Conservation (phyloP, 2,797 vertebrate species). For the Cheirogaleus major region DNA sequence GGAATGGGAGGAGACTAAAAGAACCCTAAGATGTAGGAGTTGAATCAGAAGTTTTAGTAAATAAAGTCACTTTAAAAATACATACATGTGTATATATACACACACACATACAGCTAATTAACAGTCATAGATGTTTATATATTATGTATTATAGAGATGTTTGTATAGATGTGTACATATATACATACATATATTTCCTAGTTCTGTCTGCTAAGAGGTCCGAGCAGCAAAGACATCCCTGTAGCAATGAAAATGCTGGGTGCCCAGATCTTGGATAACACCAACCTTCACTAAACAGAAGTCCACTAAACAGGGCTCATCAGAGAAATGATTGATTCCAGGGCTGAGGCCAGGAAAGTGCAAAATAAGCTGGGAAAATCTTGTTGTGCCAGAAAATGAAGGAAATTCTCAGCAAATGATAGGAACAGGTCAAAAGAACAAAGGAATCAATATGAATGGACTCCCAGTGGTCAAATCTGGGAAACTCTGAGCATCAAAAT, state of each 20-base stretch:
- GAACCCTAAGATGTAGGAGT: background rate
- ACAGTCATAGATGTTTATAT: background rate
- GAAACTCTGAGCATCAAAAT: background rate
- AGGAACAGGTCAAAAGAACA: background rate
- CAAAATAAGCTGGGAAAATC: background rate
- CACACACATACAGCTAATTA: background rate
- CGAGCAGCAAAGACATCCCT: background rate
- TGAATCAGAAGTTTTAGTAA: background rate
- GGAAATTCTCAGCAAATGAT: slow-evolving; percentile 8
- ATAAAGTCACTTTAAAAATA: background rate
- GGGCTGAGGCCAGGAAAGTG: background rate
- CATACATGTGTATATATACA: background rate
- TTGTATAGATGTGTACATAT: background rate
- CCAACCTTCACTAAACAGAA: background rate
- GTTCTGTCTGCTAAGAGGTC: background rate
- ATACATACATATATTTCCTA: background rate
- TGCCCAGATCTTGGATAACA: background rate
- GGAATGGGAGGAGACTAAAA: background rate
- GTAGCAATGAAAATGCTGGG: background rate
- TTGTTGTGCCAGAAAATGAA: background rate
- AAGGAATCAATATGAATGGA: background rate
- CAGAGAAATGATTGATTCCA: background rate
- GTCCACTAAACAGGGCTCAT: background rate
- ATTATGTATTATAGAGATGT: background rate
- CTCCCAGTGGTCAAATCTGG: background rate